phyloP scores from a whole-genome alignment of 2,113 vertebrate species.

The Catharus fuscescens region DNA sequence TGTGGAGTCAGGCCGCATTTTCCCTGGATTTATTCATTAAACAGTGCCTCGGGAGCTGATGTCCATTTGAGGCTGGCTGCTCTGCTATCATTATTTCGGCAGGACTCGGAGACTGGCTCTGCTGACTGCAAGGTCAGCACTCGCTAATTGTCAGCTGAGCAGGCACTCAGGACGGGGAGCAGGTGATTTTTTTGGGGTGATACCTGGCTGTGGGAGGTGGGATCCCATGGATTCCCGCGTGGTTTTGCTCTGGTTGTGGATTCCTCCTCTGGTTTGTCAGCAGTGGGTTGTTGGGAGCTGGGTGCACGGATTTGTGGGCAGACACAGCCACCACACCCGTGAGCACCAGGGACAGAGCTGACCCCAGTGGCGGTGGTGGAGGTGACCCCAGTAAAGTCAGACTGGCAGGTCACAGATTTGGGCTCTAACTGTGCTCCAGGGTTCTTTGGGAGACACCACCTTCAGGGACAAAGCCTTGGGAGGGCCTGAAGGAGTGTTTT shows the following conservation, averaged over 20 bases:
- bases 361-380: background rate
- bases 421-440: background rate
- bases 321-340: background rate
- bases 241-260: background rate
- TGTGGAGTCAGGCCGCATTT: constrained; percentile 52
- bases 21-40: constrained; percentile 51
- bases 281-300: background rate
- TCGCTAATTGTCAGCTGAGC: background rate
- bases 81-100: constrained; percentile 44
- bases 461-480: background rate
- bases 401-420: background rate
- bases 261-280: background rate
- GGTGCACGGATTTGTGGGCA: background rate
- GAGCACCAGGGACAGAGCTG: background rate
- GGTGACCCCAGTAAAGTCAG: background rate
- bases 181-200: background rate
- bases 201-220: background rate
- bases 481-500: background rate
- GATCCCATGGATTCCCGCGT: background rate
- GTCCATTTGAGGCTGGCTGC: constrained; percentile 51
- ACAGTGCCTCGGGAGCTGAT: constrained; percentile 36
- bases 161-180: background rate
- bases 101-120: constrained; percentile 16
- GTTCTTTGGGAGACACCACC: background rate
- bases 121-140: constrained; percentile 49